These are phyloP conservation scores for Teleogryllus occipitalis DNA, from an alignment of 1,140 invertebrate species.

Conservation along the genomic window DNA sequence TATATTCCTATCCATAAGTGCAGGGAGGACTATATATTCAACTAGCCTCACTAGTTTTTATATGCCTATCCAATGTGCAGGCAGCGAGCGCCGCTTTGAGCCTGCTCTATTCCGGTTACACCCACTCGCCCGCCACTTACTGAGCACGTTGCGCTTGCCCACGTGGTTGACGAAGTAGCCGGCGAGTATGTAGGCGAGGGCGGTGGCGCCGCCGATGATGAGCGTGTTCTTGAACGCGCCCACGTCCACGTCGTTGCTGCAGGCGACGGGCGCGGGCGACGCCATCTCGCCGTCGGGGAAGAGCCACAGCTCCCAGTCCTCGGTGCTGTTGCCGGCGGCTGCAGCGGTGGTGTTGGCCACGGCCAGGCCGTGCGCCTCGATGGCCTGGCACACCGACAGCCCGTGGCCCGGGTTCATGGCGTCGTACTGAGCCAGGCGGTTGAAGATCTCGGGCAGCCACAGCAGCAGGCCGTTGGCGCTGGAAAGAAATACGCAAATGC, in stretches of 20 bases:
- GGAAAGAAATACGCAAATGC: neutral
- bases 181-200: neutral
- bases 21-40: too few species aligned
- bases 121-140: neutral
- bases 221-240: neutral
- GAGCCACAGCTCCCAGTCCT: neutral
- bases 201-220: neutral
- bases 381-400: neutral
- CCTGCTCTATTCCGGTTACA: too few species aligned
- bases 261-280: neutral
- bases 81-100: too few species aligned
- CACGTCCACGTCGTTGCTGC: neutral
- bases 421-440: conserved; percentile 2
- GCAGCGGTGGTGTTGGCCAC: too few species aligned
- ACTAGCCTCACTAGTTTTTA: too few species aligned
- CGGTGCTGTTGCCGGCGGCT: too few species aligned
- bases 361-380: neutral
- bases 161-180: neutral
- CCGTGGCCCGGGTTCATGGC: conserved; percentile 2
- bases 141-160: neutral
- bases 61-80: too few species aligned
- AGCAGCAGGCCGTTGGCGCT: conserved; percentile 9
- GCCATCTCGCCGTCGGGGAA: neutral
- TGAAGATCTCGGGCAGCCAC: conserved; percentile 10
- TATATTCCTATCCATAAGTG: too few species aligned